These are phyloP conservation scores for Gorilla gorilla DNA, from an alignment of 2,113 vertebrate genomes.

Conservation along the genomic window DNA sequence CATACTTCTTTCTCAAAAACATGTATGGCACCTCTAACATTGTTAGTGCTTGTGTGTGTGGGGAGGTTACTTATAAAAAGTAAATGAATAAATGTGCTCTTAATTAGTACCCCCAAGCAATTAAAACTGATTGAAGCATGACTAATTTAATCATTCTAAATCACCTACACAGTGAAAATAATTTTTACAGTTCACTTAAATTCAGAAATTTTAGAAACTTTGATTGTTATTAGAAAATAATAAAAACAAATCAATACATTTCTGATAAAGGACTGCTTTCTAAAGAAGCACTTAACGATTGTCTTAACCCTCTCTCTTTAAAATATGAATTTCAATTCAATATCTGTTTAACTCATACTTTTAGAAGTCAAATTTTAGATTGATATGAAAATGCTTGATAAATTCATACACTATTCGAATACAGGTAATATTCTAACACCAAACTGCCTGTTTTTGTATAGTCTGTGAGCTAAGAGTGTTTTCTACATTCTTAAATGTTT, in stretches of 20 bases:
- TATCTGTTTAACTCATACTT: conserved; percentile 24
- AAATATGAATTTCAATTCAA: background rate
- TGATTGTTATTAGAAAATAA: conserved; percentile 25
- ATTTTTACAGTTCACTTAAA: background rate
- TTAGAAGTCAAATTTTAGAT: conserved; percentile 31
- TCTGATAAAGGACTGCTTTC: background rate
- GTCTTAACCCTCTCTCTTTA: background rate
- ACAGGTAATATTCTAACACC: background rate
- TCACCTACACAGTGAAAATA: background rate
- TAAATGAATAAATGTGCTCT: background rate
- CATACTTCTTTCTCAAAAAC: background rate
- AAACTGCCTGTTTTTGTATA: background rate
- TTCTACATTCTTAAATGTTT: conserved; percentile 3
- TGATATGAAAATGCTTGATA: background rate
- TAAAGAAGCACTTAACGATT: background rate
- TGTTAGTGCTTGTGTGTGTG: background rate
- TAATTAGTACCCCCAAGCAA: background rate
- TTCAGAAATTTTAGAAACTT: conserved; percentile 38
- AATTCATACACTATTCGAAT: background rate
- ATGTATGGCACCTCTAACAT: background rate
- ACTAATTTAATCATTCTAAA: conserved; percentile 7
- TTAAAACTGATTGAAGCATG: background rate
- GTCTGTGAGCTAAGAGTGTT: background rate
- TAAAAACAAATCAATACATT: conserved; percentile 34
- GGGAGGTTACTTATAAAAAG: background rate